Conservation (phyloP, 2,113 vertebrate species). For the Paracanthobrama guichenoti region DNA sequence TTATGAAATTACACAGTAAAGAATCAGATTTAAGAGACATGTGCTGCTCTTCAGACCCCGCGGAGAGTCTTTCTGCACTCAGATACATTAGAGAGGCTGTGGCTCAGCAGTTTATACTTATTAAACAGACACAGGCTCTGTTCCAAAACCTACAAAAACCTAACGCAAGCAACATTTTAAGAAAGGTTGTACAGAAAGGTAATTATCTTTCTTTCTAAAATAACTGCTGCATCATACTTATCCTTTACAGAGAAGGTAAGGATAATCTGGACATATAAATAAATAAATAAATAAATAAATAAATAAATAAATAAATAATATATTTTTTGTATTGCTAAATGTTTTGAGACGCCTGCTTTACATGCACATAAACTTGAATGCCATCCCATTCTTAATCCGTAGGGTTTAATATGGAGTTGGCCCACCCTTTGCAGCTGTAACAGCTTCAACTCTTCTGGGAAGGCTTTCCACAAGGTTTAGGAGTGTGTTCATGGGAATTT, state of each 20-base stretch:
- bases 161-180: background rate
- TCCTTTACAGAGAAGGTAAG: background rate
- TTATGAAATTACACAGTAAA: background rate
- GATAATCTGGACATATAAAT: too few species aligned
- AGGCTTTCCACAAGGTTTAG: too few species aligned
- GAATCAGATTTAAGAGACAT: background rate
- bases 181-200: background rate
- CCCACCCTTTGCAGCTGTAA: too few species aligned
- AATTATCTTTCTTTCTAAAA: background rate
- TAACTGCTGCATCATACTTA: background rate
- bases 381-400: too few species aligned
- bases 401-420: too few species aligned
- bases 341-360: too few species aligned
- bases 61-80: slow-evolving; percentile 13
- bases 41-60: background rate
- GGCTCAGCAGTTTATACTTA: slow-evolving; percentile 6
- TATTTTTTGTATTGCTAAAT: too few species aligned
- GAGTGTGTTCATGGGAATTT: too few species aligned
- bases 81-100: slow-evolving; percentile 6
- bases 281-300: too few species aligned
- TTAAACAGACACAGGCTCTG: background rate
- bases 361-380: too few species aligned
- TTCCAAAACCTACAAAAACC: background rate
- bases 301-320: too few species aligned
- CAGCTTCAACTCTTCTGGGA: too few species aligned